phyloP scores from a whole-genome alignment of 2,797 vertebrate genomes.

The Harpagifer antarcticus region DNA sequence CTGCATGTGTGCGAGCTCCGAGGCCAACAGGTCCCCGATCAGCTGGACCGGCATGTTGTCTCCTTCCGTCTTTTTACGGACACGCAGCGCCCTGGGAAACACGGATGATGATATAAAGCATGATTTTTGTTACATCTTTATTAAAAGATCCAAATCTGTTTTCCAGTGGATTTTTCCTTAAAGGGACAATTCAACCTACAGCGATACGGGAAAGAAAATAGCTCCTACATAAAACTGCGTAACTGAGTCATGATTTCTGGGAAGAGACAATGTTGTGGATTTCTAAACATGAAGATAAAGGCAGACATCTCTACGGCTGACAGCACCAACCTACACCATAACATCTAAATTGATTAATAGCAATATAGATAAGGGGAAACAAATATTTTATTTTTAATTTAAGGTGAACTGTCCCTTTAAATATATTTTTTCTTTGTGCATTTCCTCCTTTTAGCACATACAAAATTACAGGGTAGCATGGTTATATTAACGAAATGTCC shows the following conservation, averaged over 20 bases:
- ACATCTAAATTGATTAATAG: too few relatives aligned
- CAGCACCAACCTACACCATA: too few relatives aligned
- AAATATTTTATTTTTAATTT: too few relatives aligned
- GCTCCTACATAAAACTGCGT: too few relatives aligned
- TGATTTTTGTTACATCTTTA: neutral
- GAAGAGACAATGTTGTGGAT: too few relatives aligned
- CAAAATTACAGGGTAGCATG: too few relatives aligned
- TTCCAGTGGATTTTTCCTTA: neutral
- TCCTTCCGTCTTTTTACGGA: conserved; percentile 92
- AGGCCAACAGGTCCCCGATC: conserved; percentile 93
- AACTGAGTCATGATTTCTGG: too few relatives aligned
- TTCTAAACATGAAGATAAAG: too few relatives aligned
- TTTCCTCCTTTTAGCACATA: neutral
- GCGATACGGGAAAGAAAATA: too few relatives aligned
- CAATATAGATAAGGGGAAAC: too few relatives aligned
- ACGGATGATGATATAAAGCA: neutral
- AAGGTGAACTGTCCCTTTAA: neutral
- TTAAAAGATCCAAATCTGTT: neutral
- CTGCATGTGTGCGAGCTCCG: conserved; percentile 95
- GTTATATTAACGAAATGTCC: neutral
- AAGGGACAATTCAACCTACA: neutral
- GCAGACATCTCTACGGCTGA: too few relatives aligned
- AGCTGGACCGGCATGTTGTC: conserved; percentile 97
- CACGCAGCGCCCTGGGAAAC: conserved; percentile 87
- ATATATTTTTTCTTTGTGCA: neutral